Percentiles rank a stretch among this genome's conserved stretches.
Evolutionary conservation across 1,140 invertebrate genomes (phyloP).

Genomic region (Sycophaga agraensis): DNA sequence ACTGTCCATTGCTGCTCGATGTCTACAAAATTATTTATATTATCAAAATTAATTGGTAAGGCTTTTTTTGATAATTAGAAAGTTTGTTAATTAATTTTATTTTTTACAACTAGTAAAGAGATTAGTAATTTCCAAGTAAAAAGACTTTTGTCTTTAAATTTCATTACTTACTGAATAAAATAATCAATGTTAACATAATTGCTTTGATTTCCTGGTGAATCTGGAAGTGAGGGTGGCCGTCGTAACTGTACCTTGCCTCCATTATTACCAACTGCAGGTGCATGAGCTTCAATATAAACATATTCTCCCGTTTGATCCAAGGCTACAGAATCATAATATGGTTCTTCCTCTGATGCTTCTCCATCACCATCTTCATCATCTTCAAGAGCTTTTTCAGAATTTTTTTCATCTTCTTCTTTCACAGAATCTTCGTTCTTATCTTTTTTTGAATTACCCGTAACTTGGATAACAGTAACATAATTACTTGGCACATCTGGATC

Average conservation of each 20-base stretch:
- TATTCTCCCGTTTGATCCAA: constrained; percentile 78
- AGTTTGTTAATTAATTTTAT: too few species aligned
- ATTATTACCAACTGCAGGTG: constrained; percentile 46
- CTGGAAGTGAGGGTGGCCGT: constrained; percentile 63
- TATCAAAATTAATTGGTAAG: constrained; percentile 28
- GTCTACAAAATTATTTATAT: constrained; percentile 36
- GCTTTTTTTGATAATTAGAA: too few species aligned
- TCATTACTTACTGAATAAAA: constrained; percentile 73
- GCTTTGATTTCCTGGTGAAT: constrained; percentile 72
- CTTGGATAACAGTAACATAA: constrained; percentile 87
- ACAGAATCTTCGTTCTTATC: constrained; percentile 49
- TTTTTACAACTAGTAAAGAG: too few species aligned
- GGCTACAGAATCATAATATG: constrained; percentile 81
- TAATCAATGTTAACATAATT: constrained; percentile 92
- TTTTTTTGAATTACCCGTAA: constrained; percentile 63
- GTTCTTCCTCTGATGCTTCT: constrained; percentile 67
- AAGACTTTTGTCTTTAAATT: neutral
- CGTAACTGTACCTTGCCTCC: constrained; percentile 42
- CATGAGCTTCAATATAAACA: constrained; percentile 71
- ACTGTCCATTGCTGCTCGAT: constrained; percentile 53
- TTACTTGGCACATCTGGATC: constrained; percentile 65
- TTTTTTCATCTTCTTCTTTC: constrained; percentile 53
- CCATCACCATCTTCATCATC: constrained; percentile 55
- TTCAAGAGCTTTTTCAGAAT: constrained; percentile 50
- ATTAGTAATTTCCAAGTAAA: neutral